Conservation (phyloP, 2,797 vertebrate genomes). For the Thaleichthys pacificus region DNA sequence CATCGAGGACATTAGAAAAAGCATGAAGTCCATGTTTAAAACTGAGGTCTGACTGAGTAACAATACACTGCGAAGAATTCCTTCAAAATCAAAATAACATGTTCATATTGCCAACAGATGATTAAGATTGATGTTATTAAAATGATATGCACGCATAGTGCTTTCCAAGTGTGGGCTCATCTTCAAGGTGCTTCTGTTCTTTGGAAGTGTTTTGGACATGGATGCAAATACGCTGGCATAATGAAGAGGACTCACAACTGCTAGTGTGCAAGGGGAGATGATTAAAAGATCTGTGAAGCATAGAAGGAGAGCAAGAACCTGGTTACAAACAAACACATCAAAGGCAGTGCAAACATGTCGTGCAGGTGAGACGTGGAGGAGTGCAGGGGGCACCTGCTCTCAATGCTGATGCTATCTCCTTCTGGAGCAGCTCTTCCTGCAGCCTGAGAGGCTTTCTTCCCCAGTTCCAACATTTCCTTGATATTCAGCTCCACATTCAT, state of each 20-base stretch:
- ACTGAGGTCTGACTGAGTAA: conserved; percentile 36
- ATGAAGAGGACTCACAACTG: conserved; percentile 73
- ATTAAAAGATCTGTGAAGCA: conserved; percentile 70
- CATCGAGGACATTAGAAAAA: conserved; percentile 37
- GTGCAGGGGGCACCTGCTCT: conserved; percentile 68
- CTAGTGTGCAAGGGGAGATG: conserved; percentile 67
- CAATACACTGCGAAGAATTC: conserved; percentile 33
- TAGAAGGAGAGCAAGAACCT: not conserved
- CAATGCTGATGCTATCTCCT: conserved; percentile 69
- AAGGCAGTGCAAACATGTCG: not conserved
- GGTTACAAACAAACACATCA: not conserved
- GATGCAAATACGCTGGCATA: no score
- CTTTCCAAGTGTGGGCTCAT: conserved; percentile 1
- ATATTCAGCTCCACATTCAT: conserved; percentile 74
- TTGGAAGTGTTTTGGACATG: conserved; percentile 11
- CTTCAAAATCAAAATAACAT: conserved; percentile 45
- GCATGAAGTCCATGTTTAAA: conserved; percentile 11
- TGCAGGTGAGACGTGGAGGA: not conserved
- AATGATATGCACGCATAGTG: not conserved
- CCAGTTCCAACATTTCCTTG: conserved; percentile 74
- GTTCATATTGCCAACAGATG: conserved; percentile 29
- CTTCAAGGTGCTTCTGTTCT: conserved; percentile 18
- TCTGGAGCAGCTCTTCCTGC: conserved; percentile 63
- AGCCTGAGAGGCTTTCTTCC: conserved; percentile 72
- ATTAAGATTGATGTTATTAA: conserved; percentile 19